A percentile compares a stretch with the other conserved stretches of the same genome.
phyloP scores from a whole-genome alignment of 2,797 vertebrate species.

The Tenualosa ilisha region DNA sequence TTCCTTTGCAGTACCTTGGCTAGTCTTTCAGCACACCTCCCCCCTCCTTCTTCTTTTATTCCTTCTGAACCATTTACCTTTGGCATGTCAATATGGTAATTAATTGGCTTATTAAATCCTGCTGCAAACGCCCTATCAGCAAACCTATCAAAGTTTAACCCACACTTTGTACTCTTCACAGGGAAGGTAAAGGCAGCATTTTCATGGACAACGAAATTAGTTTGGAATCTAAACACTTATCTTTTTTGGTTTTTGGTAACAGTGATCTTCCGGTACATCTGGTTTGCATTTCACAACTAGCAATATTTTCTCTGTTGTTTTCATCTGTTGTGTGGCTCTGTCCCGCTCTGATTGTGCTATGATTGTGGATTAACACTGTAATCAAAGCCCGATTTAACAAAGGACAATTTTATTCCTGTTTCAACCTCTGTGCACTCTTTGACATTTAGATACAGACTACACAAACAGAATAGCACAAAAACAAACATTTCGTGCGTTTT shows the following conservation, averaged over 20 bases:
- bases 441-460: not conserved
- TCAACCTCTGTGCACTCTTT: not conserved
- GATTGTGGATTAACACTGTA: not conserved
- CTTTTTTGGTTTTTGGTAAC: not conserved
- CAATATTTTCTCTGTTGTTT: too few species aligned
- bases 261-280: not conserved
- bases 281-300: not conserved
- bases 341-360: not conserved
- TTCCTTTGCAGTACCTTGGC: slow-evolving; percentile 57
- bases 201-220: slow-evolving; percentile 51
- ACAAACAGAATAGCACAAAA: not conserved
- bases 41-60: slow-evolving; percentile 34
- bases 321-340: not conserved
- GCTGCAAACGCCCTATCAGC: slow-evolving; percentile 67
- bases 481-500: not conserved
- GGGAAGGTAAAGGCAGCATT: slow-evolving; percentile 38
- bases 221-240: slow-evolving; percentile 41
- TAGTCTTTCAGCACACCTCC: slow-evolving; percentile 60
- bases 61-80: slow-evolving; percentile 61
- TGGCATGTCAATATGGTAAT: slow-evolving; percentile 67
- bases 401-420: not conserved
- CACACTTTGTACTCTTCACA: slow-evolving; percentile 58
- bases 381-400: not conserved
- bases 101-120: slow-evolving; percentile 72
- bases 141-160: slow-evolving; percentile 73